A percentile compares a stretch with the other conserved stretches of the same genome.
These are phyloP conservation scores for Zaprionus bogoriensis DNA, from an alignment of 2,888 invertebrate species.

Conservation along the genomic window DNA sequence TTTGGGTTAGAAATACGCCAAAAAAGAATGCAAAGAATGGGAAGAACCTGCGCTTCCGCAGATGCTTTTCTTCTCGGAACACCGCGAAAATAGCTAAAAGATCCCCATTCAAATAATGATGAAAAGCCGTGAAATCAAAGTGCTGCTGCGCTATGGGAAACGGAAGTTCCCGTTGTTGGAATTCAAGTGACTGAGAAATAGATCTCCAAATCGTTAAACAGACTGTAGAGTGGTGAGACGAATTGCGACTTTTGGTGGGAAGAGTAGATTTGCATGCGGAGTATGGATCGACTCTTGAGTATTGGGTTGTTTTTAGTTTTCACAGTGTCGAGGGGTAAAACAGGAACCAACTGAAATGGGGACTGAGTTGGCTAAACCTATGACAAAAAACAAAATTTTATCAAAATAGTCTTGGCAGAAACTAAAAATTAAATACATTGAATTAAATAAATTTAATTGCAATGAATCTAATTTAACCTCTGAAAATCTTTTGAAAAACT, in stretches of 20 bases:
- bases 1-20: slow-evolving; percentile 59
- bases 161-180: slow-evolving; percentile 32
- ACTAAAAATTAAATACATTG: too few species aligned
- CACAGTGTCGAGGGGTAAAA: too few species aligned
- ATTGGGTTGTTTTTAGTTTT: too few species aligned
- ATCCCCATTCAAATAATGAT: background rate
- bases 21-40: background rate
- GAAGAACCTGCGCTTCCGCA: slow-evolving; percentile 41
- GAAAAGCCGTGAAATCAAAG: slow-evolving; percentile 3
- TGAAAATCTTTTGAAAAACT: too few species aligned
- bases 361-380: too few species aligned
- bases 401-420: too few species aligned
- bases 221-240: background rate
- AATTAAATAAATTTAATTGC: too few species aligned
- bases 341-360: too few species aligned
- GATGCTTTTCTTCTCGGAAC: slow-evolving; percentile 46
- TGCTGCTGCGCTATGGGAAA: slow-evolving; percentile 37
- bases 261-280: too few species aligned
- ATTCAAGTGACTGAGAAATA: background rate
- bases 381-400: too few species aligned
- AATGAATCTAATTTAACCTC: too few species aligned
- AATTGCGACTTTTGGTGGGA: background rate
- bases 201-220: background rate
- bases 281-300: too few species aligned
- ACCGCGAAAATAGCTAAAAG: slow-evolving; percentile 23